Evolutionary conservation across 2,113 vertebrate species (phyloP).

Genomic region (Neoarius graeffei): DNA sequence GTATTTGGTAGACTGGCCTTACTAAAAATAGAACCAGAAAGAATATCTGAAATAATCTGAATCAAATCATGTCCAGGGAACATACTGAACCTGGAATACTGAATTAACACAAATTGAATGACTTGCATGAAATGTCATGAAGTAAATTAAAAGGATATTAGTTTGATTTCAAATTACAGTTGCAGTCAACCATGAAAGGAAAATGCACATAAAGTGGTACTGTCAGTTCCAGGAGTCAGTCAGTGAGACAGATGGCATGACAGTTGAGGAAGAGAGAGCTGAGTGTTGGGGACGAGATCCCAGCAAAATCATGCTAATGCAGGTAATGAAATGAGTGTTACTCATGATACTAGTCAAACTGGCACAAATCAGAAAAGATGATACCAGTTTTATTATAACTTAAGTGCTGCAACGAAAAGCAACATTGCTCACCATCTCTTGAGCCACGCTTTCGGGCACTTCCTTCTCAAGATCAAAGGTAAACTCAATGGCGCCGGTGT

Average conservation of each 20-base stretch:
- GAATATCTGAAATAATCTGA: neutral
- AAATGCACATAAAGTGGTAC: neutral
- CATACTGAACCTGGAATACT: neutral
- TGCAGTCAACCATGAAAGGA: neutral
- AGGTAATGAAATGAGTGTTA: neutral
- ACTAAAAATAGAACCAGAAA: neutral
- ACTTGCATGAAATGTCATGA: neutral
- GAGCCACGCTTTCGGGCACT: constrained; percentile 91
- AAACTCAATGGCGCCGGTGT: constrained; percentile 96
- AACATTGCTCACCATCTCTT: constrained; percentile 88
- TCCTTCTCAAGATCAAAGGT: constrained; percentile 92
- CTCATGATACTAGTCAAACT: neutral
- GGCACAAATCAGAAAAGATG: neutral
- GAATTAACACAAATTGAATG: neutral
- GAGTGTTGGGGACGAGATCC: neutral
- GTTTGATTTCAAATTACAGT: neutral
- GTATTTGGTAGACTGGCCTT: neutral
- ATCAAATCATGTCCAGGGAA: neutral
- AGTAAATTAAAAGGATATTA: neutral
- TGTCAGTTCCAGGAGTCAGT: neutral
- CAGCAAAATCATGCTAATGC: neutral
- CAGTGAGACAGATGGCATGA: neutral
- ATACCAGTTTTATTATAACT: neutral
- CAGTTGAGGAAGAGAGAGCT: neutral
- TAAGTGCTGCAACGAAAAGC: neutral